phyloP scores from a whole-genome alignment of 2,113 vertebrate species.

The Tiliqua scincoides region DNA sequence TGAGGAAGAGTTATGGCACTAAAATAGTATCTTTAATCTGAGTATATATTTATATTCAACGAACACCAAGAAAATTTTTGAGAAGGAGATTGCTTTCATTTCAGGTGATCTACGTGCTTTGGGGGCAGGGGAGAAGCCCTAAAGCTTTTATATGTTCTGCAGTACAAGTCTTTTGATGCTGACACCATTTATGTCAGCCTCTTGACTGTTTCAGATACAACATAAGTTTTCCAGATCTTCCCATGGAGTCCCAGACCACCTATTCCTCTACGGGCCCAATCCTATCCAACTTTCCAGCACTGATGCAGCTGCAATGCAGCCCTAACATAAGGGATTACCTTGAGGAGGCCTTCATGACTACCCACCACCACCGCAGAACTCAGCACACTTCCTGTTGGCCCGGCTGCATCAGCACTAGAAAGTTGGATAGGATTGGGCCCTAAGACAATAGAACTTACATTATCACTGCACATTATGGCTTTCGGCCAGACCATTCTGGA shows the following conservation, averaged over 20 bases:
- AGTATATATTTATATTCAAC: background rate
- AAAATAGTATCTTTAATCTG: background rate
- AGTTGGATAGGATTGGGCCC: too few species aligned
- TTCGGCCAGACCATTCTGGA: background rate
- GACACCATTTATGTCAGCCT: background rate
- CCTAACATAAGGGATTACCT: too few species aligned
- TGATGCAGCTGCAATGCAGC: too few species aligned
- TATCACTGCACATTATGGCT: background rate
- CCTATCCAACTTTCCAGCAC: too few species aligned
- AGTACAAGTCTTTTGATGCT: background rate
- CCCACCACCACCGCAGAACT: too few species aligned
- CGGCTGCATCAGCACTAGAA: too few species aligned
- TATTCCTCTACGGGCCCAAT: too few species aligned
- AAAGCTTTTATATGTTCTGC: background rate
- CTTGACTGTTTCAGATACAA: background rate
- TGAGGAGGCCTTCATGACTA: too few species aligned
- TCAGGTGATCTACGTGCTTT: background rate
- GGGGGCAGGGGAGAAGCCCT: background rate
- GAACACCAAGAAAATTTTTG: background rate
- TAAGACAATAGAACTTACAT: background rate
- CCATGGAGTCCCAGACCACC: background rate
- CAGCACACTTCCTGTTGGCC: too few species aligned
- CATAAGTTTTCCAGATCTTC: background rate
- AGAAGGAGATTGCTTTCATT: background rate
- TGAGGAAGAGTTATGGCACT: fast-evolving